These are phyloP conservation scores for Gobio gobio DNA, from an alignment of 2,113 vertebrate genomes.

Conservation along the genomic window DNA sequence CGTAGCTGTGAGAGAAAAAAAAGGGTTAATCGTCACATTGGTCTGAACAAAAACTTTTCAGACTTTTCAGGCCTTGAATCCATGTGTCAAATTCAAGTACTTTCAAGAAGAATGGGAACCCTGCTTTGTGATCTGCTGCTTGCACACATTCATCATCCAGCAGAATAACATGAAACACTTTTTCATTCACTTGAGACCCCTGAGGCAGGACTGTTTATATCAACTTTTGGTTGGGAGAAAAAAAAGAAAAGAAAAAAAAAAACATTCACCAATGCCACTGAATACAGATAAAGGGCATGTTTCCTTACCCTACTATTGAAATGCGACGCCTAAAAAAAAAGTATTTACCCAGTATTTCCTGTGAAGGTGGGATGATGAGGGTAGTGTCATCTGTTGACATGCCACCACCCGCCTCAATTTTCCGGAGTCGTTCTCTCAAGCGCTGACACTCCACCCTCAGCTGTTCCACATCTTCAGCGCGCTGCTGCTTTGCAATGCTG, in stretches of 20 bases:
- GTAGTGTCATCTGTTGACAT: slow-evolving; percentile 65
- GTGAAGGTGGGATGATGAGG: slow-evolving; percentile 78
- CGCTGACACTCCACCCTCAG: slow-evolving; percentile 83
- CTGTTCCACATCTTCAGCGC: slow-evolving; percentile 78
- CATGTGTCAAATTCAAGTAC: too few species aligned
- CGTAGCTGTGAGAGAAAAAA: too few species aligned
- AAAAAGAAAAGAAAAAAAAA: too few species aligned
- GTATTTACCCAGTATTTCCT: slow-evolving; percentile 86
- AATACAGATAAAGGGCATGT: not conserved
- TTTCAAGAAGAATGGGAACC: too few species aligned
- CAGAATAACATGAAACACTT: not conserved
- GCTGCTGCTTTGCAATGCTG: slow-evolving; percentile 82
- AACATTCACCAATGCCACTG: not conserved
- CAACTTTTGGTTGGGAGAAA: not conserved
- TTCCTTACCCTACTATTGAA: not conserved
- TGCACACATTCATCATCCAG: not conserved
- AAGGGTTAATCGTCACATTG: too few species aligned
- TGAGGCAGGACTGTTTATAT: not conserved
- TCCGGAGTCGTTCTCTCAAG: slow-evolving; percentile 80
- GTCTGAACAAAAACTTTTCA: too few species aligned
- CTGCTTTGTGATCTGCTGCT: not conserved
- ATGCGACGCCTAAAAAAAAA: not conserved
- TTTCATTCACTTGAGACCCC: not conserved
- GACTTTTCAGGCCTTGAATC: too few species aligned
- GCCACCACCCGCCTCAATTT: slow-evolving; percentile 77